Conservation (phyloP, 2,888 invertebrate species). For the Leucophenga montana region DNA sequence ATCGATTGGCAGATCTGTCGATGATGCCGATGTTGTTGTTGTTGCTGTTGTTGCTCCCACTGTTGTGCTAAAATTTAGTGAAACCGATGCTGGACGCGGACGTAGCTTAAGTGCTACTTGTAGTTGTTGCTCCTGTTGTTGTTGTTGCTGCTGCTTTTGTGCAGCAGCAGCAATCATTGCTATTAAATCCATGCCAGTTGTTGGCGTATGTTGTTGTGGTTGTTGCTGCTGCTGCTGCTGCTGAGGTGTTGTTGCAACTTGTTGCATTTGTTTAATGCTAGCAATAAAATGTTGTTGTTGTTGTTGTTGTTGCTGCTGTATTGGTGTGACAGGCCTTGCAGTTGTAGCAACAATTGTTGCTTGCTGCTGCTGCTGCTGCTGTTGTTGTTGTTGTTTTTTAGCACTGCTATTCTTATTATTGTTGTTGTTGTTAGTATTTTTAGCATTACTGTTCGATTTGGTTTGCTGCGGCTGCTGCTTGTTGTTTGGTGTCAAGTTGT, state of each 20-base stretch:
- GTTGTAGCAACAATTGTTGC: too few relatives aligned
- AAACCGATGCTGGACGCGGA: slow-evolving; percentile 59
- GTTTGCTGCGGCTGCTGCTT: slow-evolving; percentile 15
- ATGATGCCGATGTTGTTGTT: slow-evolving; percentile 13
- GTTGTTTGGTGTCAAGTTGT: slow-evolving; percentile 8
- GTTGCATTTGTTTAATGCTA: too few relatives aligned
- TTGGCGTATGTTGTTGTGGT: slow-evolving; percentile 37
- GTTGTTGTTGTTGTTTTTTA: slow-evolving; percentile 48
- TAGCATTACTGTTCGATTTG: slow-evolving; percentile 39
- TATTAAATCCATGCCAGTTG: slow-evolving; percentile 58
- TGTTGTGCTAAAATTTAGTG: slow-evolving; percentile 45
- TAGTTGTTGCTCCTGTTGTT: slow-evolving; percentile 27
- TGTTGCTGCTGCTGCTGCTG: slow-evolving; percentile 41
- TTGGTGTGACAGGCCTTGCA: too few relatives aligned
- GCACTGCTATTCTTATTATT: slow-evolving; percentile 34
- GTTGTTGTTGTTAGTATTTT: slow-evolving; percentile 35
- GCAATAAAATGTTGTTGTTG: too few relatives aligned
- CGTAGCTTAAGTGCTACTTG: slow-evolving; percentile 41
- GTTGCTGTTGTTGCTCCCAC: slow-evolving; percentile 33
- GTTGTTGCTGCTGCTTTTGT: slow-evolving; percentile 44
- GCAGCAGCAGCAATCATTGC: slow-evolving; percentile 60
- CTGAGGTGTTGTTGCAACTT: too few relatives aligned
- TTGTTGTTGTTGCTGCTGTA: slow-evolving; percentile 42
- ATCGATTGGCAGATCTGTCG: background rate
- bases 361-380: slow-evolving; percentile 49